Base-by-base conservation (phyloP, 2,797 vertebrate genomes). In the Sebastes diploproa region DNA sequence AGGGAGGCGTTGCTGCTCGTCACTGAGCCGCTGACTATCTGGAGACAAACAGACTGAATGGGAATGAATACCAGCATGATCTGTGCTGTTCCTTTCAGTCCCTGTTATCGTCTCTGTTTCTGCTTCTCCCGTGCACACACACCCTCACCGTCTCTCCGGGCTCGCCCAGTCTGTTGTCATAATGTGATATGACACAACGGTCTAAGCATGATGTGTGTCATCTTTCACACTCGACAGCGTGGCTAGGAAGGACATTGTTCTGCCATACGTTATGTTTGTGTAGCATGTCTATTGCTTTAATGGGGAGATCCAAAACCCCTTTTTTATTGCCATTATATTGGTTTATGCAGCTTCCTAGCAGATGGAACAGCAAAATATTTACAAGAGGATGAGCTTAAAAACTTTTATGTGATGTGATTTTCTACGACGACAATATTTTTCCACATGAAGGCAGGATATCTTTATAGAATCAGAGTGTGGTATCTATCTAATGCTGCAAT, bases 181-280 rank as follows among this genome's bases (percentile, higher is more conserved):
- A 90, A 94, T 91, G 71, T 63, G 76, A 89, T 86, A 61, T 91
- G 94, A 94, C 92, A 94, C 66, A 20, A 81, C 72, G 85, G 85
- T 92, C 86, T 83, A 58, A 79, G 73, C 85, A 66, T 86, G 89
- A 93, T 79, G 88, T 80, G 88, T 93, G 91, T 93, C 94, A 94
- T 93, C 89, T 79, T 84, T 92, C 88, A 93, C 79, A 84, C 91
- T 86, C 60, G 56, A 81, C 80, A 73, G 88, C 76, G 12, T 86
- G 86, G 79, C 77, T 22, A 75, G 79, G 83, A 78, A 76, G 78
- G 82, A 78, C 82, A 89, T 88, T 85, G 88, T 88, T 92, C 85
- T 86, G 90, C 85, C 77, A 59, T 77, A 86, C 74, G 25, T 81
- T 77, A 52, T 76, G 65, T 85, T 82, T 71, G 68, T 88, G 88